Evolutionary conservation across 2,797 vertebrate genomes (phyloP).

Genomic region (Chrysocyon brachyurus): DNA sequence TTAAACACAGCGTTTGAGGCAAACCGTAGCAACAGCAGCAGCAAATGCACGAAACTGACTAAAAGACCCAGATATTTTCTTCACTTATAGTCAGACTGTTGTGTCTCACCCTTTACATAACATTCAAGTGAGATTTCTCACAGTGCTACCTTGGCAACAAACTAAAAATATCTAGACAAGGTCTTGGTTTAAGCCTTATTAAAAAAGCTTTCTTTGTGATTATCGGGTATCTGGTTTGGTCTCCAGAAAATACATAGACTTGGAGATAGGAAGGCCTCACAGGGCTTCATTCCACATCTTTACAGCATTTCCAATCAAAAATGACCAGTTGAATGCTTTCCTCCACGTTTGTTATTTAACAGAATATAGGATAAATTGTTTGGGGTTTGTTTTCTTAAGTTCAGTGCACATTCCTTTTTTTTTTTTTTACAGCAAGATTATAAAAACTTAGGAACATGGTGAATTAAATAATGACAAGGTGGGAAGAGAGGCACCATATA

Average conservation of each 20-base stretch:
- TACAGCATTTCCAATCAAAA: slow-evolving; percentile 67
- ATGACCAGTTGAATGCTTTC: slow-evolving; percentile 61
- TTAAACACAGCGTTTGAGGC: slow-evolving; percentile 93
- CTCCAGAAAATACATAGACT: slow-evolving; percentile 86
- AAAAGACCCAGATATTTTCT: slow-evolving; percentile 85
- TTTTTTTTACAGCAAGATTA: slow-evolving; percentile 83
- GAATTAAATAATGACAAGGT: slow-evolving; percentile 79
- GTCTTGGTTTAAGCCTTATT: slow-evolving; percentile 90
- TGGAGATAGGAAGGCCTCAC: slow-evolving; percentile 77
- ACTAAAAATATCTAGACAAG: slow-evolving; percentile 92
- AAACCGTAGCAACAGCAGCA: slow-evolving; percentile 94
- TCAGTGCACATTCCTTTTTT: slow-evolving; percentile 86
- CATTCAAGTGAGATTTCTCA: slow-evolving; percentile 91
- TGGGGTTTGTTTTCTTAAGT: slow-evolving; percentile 74
- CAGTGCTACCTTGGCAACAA: slow-evolving; percentile 93
- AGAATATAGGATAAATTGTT: slow-evolving; percentile 73
- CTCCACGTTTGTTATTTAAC: slow-evolving; percentile 61
- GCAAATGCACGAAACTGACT: slow-evolving; percentile 89
- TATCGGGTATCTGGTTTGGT: slow-evolving; percentile 88
- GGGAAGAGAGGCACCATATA: slow-evolving; percentile 80
- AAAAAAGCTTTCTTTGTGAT: slow-evolving; percentile 89
- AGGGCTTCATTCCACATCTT: slow-evolving; percentile 72
- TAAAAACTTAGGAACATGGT: slow-evolving; percentile 70
- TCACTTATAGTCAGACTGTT: slow-evolving; percentile 89
- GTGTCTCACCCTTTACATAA: slow-evolving; percentile 91